These are phyloP conservation scores for Eupithecia subumbrata DNA, from an alignment of 2,888 invertebrate species.

Conservation along the genomic window DNA sequence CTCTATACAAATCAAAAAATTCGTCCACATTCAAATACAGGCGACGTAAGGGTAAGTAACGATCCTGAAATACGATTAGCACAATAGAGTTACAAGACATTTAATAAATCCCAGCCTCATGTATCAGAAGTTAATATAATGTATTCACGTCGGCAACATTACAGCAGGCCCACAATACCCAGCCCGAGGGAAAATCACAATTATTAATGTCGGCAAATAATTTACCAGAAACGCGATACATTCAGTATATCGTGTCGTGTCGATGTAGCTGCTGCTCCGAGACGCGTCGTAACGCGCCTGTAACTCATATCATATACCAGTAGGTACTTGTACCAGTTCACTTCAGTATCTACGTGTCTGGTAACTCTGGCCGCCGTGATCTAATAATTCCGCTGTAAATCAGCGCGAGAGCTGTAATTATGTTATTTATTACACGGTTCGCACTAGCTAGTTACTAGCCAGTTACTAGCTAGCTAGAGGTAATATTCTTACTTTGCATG, in stretches of 20 bases:
- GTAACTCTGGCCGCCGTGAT: slow-evolving; percentile 10
- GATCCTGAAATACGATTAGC: too few relatives aligned
- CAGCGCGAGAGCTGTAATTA: slow-evolving; percentile 27
- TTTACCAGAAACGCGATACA: not conserved
- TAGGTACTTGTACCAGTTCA: not conserved
- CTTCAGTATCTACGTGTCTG: not conserved
- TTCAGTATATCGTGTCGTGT: not conserved
- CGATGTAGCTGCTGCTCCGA: not conserved
- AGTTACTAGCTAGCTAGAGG: not conserved
- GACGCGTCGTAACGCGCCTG: not conserved
- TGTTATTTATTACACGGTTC: slow-evolving; percentile 27
- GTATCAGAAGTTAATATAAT: not conserved
- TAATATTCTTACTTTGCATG: not conserved
- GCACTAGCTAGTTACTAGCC: not conserved
- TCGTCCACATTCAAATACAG: too few relatives aligned
- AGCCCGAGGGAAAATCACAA: not conserved
- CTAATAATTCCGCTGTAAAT: slow-evolving; percentile 35
- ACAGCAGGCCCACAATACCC: too few relatives aligned
- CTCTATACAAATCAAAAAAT: too few relatives aligned
- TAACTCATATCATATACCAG: too few relatives aligned
- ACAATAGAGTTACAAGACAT: too few relatives aligned
- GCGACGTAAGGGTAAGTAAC: too few relatives aligned
- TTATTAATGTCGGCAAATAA: not conserved
- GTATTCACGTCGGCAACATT: too few relatives aligned
- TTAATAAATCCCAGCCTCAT: too few relatives aligned